Conservation (phyloP, 2,888 invertebrate genomes). For the Brenthis hecate region DNA sequence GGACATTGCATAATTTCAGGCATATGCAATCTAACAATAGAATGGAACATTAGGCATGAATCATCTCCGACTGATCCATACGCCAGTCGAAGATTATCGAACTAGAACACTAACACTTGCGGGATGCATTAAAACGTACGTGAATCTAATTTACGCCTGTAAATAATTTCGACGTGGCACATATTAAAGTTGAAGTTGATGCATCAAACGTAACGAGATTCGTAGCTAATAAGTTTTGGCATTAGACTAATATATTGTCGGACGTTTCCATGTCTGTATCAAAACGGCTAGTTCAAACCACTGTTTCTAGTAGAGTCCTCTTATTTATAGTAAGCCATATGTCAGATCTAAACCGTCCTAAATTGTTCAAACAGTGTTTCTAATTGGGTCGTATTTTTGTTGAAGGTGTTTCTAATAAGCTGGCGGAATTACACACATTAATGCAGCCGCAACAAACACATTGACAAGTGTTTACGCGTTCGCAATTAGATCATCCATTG, state of each 20-base stretch:
- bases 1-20: conserved; percentile 73
- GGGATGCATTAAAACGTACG: conserved; percentile 80
- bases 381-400: conserved; percentile 81
- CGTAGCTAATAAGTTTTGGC: conserved; percentile 70
- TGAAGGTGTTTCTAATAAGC: conserved; percentile 77
- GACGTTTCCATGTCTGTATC: conserved; percentile 53
- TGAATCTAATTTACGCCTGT: conserved; percentile 78
- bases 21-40: conserved; percentile 77
- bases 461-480: conserved; percentile 74
- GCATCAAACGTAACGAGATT: conserved; percentile 76
- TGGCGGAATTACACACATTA: conserved; percentile 72
- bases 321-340: conserved; percentile 79
- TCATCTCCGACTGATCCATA: conserved; percentile 75
- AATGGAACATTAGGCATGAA: conserved; percentile 70
- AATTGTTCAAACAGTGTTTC: conserved; percentile 74
- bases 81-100: conserved; percentile 75
- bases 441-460: conserved; percentile 72
- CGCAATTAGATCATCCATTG: conserved; percentile 77
- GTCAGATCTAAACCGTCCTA: conserved; percentile 76
- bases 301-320: conserved; percentile 54
- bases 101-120: conserved; percentile 78
- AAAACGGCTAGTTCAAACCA: conserved; percentile 59
- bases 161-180: conserved; percentile 65
- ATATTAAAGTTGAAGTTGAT: conserved; percentile 75
- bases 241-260: conserved; percentile 62